Percentiles rank a stretch among this genome's conserved stretches.
These are phyloP conservation scores for Oplegnathus fasciatus DNA, from an alignment of 2,113 vertebrate genomes.

Conservation along the genomic window DNA sequence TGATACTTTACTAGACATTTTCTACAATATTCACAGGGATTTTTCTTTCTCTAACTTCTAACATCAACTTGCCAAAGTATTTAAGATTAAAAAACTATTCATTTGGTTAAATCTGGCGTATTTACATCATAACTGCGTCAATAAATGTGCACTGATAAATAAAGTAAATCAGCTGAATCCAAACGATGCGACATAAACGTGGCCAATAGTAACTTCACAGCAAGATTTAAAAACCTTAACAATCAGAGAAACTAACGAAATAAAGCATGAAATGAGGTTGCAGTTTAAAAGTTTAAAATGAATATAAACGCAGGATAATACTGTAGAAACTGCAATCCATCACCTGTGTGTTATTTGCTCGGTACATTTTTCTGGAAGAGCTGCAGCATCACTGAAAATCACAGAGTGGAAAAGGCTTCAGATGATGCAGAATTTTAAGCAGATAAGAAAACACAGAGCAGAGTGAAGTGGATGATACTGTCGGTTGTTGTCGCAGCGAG, in stretches of 20 bases:
- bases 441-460: constrained; percentile 35
- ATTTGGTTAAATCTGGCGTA: not conserved
- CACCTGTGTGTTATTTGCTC: not conserved
- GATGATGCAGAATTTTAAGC: constrained; percentile 36
- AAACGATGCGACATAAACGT: not conserved
- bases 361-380: not conserved
- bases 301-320: constrained; percentile 4
- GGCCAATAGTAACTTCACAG: not conserved
- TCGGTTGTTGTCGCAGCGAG: not conserved
- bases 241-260: not conserved
- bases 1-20: not conserved
- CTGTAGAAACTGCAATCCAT: constrained; percentile 17
- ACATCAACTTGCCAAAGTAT: not conserved
- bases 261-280: not conserved
- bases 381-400: constrained; percentile 3
- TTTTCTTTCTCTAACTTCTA: not conserved
- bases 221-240: not conserved
- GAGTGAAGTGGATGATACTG: constrained; percentile 37
- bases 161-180: not conserved
- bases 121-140: not conserved
- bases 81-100: not conserved
- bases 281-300: not conserved
- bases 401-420: constrained; percentile 32
- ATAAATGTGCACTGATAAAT: not conserved
- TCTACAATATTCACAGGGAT: not conserved